Conservation (phyloP, 1,140 invertebrate genomes). For the Tetragnatha versicolor region DNA sequence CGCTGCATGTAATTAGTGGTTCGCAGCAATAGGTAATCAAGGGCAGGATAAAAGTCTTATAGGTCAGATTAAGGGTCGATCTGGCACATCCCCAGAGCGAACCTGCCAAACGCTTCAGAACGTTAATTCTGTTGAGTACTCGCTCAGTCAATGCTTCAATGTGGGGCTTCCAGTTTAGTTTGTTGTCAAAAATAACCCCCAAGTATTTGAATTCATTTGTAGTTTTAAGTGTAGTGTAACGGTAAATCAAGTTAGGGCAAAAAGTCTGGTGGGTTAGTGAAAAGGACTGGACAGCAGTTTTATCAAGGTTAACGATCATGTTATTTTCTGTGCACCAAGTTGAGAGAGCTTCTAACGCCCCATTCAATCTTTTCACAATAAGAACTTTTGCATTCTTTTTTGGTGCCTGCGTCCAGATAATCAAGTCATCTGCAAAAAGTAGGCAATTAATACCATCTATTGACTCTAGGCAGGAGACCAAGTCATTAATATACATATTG, state of each 20-base stretch:
- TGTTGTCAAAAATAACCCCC: conserved; percentile 18
- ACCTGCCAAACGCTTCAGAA: conserved; percentile 10
- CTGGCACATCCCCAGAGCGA: background rate
- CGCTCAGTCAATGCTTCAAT: too few species aligned
- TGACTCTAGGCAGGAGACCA: too few species aligned
- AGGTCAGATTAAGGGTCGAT: background rate
- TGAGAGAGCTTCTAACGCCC: background rate
- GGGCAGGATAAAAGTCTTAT: conserved; percentile 7
- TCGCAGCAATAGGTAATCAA: conserved; percentile 20
- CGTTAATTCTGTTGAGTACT: background rate
- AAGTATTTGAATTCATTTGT: conserved; percentile 17
- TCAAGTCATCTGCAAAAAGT: conserved; percentile 17
- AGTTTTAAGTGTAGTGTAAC: background rate
- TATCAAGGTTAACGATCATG: conserved; percentile 5
- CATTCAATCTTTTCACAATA: background rate
- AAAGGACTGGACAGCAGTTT: background rate
- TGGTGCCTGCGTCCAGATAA: too few species aligned
- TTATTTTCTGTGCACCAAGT: conserved; percentile 23
- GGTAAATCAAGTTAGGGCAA: background rate
- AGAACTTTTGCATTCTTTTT: too few species aligned
- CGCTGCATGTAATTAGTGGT: background rate
- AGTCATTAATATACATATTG: conserved; percentile 17
- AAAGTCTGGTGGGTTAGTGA: conserved; percentile 4
- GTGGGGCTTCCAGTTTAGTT: conserved; percentile 1
- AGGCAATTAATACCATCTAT: background rate